phyloP scores from a whole-genome alignment of 92 coral and sea anemone species.

The Pocillopora grandis region DNA sequence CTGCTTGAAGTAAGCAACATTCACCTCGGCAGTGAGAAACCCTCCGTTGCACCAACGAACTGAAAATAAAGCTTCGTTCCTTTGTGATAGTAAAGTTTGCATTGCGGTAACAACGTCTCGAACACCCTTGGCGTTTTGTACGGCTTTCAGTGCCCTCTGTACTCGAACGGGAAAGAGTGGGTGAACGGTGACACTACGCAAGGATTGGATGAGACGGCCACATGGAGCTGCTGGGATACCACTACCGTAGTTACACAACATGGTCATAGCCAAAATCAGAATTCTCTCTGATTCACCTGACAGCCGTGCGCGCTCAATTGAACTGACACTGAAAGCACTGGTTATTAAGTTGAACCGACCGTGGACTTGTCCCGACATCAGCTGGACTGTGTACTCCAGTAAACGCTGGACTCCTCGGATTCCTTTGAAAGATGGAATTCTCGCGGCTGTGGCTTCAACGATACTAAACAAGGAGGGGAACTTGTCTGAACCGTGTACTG shows the following conservation, averaged over 20 bases:
- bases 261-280: slow-evolving; percentile 72
- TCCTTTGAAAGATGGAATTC: slow-evolving; percentile 39
- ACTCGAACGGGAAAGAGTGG: slow-evolving; percentile 52
- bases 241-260: slow-evolving; percentile 91
- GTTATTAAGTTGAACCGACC: slow-evolving; percentile 62
- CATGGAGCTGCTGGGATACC: slow-evolving; percentile 51
- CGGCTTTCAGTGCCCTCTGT: slow-evolving; percentile 42
- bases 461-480: slow-evolving; percentile 37
- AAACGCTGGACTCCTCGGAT: slow-evolving; percentile 61
- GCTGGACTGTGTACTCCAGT: slow-evolving; percentile 60
- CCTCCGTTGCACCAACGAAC: slow-evolving; percentile 52
- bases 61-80: slow-evolving; percentile 46
- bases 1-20: slow-evolving; percentile 36
- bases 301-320: slow-evolving; percentile 31
- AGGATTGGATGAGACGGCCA: slow-evolving; percentile 27
- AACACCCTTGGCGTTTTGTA: slow-evolving; percentile 40
- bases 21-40: slow-evolving; percentile 35
- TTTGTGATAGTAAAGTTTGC: slow-evolving; percentile 36
- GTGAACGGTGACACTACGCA: slow-evolving; percentile 45
- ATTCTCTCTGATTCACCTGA: slow-evolving; percentile 81
- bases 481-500: slow-evolving; percentile 40
- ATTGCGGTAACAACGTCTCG: slow-evolving; percentile 59
- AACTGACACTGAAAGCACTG: slow-evolving; percentile 55
- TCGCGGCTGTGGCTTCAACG: slow-evolving; percentile 55
- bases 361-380: slow-evolving; percentile 67